phyloP scores from a whole-genome alignment of 2,888 invertebrate species.

The Andrena dorsata region DNA sequence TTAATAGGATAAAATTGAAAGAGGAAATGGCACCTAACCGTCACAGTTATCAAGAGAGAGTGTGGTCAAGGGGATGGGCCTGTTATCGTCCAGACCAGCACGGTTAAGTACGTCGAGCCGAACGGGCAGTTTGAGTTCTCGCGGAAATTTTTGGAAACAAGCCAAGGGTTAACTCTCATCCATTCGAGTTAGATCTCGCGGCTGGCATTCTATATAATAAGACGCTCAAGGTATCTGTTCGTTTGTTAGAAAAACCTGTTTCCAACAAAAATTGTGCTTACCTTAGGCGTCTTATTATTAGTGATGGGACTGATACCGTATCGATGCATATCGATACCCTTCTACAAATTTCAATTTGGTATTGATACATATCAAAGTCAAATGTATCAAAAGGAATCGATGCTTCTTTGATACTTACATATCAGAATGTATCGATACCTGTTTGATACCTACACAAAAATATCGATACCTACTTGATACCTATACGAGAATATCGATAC shows the following conservation, averaged over 20 bases:
- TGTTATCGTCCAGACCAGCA: constrained; percentile 43
- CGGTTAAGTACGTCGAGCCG: constrained; percentile 72
- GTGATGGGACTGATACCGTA: no score
- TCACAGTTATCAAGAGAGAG: constrained; percentile 66
- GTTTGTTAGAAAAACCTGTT: no score
- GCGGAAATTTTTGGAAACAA: constrained; percentile 41
- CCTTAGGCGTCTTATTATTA: no score
- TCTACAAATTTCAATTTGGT: no score
- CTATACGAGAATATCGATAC: no score
- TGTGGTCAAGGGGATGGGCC: constrained; percentile 60
- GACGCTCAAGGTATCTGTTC: neutral
- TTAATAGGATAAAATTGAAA: constrained; percentile 72
- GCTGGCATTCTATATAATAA: neutral
- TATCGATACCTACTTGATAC: no score
- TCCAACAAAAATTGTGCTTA: neutral
- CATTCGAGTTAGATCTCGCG: neutral
- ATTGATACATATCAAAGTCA: no score
- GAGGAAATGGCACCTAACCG: constrained; percentile 67
- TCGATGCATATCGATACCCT: no score
- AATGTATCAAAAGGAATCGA: no score
- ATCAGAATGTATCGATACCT: no score
- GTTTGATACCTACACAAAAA: no score
- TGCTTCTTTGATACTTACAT: no score
- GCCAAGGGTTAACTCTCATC: constrained; percentile 9
- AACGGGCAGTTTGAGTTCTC: constrained; percentile 74